Evolutionary conservation across 2,113 vertebrate genomes (phyloP), one percentile per base, ranked within the genome.

Genomic region (Oncorhynchus tshawytscha): DNA sequence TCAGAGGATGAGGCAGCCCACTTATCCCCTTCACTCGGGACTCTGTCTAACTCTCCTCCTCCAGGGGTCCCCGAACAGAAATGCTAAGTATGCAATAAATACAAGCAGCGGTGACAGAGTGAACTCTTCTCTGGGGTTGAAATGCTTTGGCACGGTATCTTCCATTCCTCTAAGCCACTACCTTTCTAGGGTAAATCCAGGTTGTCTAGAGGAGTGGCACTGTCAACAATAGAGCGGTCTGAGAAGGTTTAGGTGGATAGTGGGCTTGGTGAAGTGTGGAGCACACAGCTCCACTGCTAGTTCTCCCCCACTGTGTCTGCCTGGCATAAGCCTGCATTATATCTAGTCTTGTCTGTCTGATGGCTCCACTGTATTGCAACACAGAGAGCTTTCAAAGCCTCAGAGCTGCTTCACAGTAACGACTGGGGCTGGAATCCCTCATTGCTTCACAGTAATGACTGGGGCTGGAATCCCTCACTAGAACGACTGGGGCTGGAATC

Each of bases 11-110:
- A 72, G 54, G 9, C 71, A 72, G 3, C 22, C 11, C 62, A 34
- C 73, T 29, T 51, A n/a, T 45, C 22, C 64, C 16, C 34, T 67
- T 39, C 51, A 59, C 16, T 72, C 54, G 39, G 71, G 71, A 59
- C 51, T 24, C 54, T 20, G 18, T 31, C 31, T 34, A 39, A 49
- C 29, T 48, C n/a, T 65, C 59, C 51, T 12, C 34, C 51, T 12
- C 60, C 34, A n/a, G 54, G 49, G 51, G 27, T 72, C 29, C 31
- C 62, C 0, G 4, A 16, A 18, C 31, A 72, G 34, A 79, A 74
- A 79, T 66, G 69, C 20, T 18, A 80, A n/a, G 31, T 70, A 67
- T 81, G 81, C 69, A 75, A 67, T 70, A 80, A 80, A 71, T 24
- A 24, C 78, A 76, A 73, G 22, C 49, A 75, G 70, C 49, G 54